These are phyloP conservation scores for Tiliacea citrago DNA, from an alignment of 2,888 invertebrate genomes.

Conservation along the genomic window DNA sequence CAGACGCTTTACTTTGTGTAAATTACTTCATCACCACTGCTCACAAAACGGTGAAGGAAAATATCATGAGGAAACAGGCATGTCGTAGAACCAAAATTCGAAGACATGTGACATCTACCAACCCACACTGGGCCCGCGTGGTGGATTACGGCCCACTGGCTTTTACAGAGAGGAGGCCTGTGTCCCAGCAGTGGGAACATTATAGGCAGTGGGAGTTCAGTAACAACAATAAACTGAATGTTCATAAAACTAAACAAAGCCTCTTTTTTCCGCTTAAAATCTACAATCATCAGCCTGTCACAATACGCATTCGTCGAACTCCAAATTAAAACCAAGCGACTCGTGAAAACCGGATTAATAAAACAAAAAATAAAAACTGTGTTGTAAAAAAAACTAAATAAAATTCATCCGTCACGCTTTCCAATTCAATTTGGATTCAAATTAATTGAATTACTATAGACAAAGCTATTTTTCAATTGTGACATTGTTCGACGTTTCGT, in stretches of 20 bases:
- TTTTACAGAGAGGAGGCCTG: no score
- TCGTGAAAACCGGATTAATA: constrained; percentile 41
- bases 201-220: no score
- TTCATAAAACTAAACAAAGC: not conserved
- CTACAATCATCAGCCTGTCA: not conserved
- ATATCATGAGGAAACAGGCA: no score
- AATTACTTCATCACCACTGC: no score
- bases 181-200: no score
- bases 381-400: constrained; percentile 73
- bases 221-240: not conserved
- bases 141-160: no score
- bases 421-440: constrained; percentile 76
- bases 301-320: constrained; percentile 16
- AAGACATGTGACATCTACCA: no score
- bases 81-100: no score
- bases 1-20: no score
- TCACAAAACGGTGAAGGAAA: no score
- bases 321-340: constrained; percentile 54
- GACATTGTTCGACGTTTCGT: constrained; percentile 70
- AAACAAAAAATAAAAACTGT: constrained; percentile 49
- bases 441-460: constrained; percentile 83
- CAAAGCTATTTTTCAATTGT: constrained; percentile 81
- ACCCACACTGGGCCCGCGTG: no score
- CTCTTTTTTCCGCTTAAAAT: not conserved
- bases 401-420: constrained; percentile 71